Evolutionary conservation across 2,113 vertebrate species (phyloP).

Genomic region (Ailurus styani): DNA sequence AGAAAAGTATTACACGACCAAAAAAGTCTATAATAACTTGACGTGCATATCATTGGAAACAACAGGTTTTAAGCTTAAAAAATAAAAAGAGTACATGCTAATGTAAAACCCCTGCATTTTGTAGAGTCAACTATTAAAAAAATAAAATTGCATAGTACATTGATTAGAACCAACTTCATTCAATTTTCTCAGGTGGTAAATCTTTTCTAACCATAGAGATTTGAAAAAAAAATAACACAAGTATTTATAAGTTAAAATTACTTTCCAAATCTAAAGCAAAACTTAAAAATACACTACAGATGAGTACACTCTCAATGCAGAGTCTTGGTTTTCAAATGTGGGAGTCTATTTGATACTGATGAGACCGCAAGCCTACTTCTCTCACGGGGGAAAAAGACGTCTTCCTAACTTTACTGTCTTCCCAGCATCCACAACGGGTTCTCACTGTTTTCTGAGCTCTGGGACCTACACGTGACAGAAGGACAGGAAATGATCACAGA

Average conservation of each 20-base stretch:
- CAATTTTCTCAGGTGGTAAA: neutral
- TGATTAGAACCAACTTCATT: neutral
- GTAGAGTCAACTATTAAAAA: neutral
- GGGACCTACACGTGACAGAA: neutral
- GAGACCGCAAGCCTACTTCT: neutral
- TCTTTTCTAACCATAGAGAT: neutral
- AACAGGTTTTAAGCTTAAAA: neutral
- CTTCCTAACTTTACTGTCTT: neutral
- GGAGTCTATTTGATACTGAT: neutral
- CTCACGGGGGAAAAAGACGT: accelerated
- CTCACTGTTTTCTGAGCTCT: neutral
- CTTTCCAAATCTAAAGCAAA: neutral
- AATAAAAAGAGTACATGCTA: neutral
- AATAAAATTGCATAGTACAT: neutral
- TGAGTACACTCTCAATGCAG: neutral
- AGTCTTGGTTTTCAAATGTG: neutral
- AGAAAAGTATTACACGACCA: neutral
- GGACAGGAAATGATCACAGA: neutral
- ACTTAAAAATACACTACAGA: neutral
- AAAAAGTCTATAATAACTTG: neutral
- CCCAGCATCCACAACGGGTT: neutral
- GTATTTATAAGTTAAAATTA: neutral
- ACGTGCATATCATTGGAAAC: neutral
- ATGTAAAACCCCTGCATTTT: neutral
- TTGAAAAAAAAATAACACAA: neutral